Evolutionary conservation across 37 sponge, comb jelly and placozoan genomes (phyloP).

Genomic region (Chondrosia reniformis): DNA sequence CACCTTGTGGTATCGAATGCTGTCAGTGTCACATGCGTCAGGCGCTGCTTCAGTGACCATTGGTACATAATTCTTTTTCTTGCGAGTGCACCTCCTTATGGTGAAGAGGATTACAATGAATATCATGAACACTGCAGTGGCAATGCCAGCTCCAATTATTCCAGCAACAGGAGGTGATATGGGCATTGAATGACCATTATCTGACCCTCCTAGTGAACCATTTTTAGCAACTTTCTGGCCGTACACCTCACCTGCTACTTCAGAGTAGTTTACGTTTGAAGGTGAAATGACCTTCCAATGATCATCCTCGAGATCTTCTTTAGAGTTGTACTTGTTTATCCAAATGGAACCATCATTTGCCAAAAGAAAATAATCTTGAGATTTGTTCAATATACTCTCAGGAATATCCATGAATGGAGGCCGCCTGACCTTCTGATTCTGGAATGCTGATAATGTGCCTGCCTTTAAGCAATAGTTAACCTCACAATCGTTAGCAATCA

Average conservation of each 20-base stretch:
- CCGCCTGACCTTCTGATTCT: neutral
- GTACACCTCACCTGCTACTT: too few relatives aligned
- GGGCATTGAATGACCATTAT: too few relatives aligned
- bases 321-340: neutral
- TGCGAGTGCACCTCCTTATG: neutral
- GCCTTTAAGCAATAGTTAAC: slow-evolving; percentile 60
- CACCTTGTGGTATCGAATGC: too few relatives aligned
- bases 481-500: slow-evolving; percentile 66
- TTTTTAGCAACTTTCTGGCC: too few relatives aligned
- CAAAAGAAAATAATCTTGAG: neutral
- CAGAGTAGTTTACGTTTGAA: neutral
- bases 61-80: too few relatives aligned
- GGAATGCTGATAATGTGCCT: slow-evolving; percentile 14
- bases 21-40: too few relatives aligned
- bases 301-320: too few relatives aligned
- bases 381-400: neutral
- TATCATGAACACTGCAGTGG: neutral
- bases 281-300: neutral
- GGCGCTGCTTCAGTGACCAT: too few relatives aligned
- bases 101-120: neutral
- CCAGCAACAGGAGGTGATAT: too few relatives aligned
- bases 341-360: neutral
- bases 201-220: too few relatives aligned
- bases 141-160: neutral
- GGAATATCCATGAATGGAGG: slow-evolving; percentile 16